A percentile compares a stretch with the other conserved stretches of the same genome.
These are phyloP conservation scores for Anguilla pacifica DNA, from an alignment of 2,797 vertebrate species.

Conservation along the genomic window DNA sequence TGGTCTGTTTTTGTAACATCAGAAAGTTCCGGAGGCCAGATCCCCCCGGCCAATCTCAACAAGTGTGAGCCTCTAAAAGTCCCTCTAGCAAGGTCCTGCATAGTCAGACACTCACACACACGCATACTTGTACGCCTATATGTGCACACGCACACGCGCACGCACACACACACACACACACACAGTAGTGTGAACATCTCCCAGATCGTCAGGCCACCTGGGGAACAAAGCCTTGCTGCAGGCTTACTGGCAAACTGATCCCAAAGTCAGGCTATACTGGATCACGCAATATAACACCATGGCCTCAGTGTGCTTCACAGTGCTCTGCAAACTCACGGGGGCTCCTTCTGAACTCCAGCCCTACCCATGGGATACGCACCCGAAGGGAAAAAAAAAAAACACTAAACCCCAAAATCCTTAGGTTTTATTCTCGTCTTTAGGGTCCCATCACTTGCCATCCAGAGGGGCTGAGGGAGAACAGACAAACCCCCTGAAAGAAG, in stretches of 20 bases:
- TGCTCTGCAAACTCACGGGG: not conserved
- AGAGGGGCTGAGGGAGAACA: not conserved
- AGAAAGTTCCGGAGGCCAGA: not conserved
- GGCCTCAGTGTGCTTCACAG: not conserved
- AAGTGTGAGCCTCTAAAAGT: not conserved
- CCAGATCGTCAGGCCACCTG: not conserved
- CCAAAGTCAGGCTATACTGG: not conserved
- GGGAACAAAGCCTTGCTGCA: not conserved
- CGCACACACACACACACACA: constrained; percentile 10
- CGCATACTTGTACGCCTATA: constrained; percentile 23
- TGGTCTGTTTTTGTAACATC: not conserved
- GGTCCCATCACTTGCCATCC: not conserved
- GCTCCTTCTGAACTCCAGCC: not conserved
- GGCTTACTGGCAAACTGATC: not conserved
- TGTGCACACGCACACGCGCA: constrained; percentile 30
- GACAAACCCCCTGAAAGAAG: not conserved
- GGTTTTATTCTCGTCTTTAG: not conserved
- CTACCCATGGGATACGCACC: not conserved
- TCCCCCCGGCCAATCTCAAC: not conserved
- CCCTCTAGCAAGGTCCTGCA: not conserved
- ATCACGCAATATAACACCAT: not conserved
- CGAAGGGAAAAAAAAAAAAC: not conserved
- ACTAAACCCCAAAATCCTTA: not conserved
- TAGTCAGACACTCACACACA: not conserved
- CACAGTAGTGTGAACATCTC: not conserved